Evolutionary conservation across 1,140 invertebrate species (phyloP), one percentile per base, ranked within the genome.

Genomic region (Caenorhabditis latens): DNA sequence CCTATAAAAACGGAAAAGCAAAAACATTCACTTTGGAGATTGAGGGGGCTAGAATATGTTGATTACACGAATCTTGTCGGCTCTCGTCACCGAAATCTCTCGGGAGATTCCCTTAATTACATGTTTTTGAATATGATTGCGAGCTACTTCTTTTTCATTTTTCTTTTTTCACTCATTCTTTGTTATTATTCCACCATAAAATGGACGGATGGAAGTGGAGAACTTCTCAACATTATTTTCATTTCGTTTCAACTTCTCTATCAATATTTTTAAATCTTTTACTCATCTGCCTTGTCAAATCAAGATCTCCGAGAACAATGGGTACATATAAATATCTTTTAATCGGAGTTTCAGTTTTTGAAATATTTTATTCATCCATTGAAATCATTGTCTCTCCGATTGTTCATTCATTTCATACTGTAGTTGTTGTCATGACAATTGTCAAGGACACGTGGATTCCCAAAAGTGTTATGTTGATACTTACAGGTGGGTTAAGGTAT

Each of bases 321-420:
- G 16, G 42, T 11, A n/a, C 11, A 4, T 71, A 71, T 46, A 71
- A 71, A 71, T 71, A 71, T 46, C 42, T 71, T 14, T 16, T 71
- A 5, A 71, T 71, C 4, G 65, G 65, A 71, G 65, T 46, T 2
- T 71, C 65, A 6, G 19, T 71, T 46, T 71, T 71, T 46, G 65
- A 71, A 71, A 71, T 71, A 2, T 71, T 71, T 6, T 71, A 43
- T 46, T 71, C 65, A 46, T 43, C 19, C 8, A 43, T 71, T 6
- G 65, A 71, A 19, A 16, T 71, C 8, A n/a, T 71, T 19, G 19
- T n/a, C 42, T 46, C 65, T n/a, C 65, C 65, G 46, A 71, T 71
- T 71, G 65, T 71, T 71, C 65, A 71, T 19, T 71, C 65, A 19
- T 71, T 43, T 71, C 42, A 71, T 46, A 71, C 65, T 43, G 40